Evolutionary conservation across 2,113 vertebrate species (phyloP).

Genomic region (Nesoenas mayeri): DNA sequence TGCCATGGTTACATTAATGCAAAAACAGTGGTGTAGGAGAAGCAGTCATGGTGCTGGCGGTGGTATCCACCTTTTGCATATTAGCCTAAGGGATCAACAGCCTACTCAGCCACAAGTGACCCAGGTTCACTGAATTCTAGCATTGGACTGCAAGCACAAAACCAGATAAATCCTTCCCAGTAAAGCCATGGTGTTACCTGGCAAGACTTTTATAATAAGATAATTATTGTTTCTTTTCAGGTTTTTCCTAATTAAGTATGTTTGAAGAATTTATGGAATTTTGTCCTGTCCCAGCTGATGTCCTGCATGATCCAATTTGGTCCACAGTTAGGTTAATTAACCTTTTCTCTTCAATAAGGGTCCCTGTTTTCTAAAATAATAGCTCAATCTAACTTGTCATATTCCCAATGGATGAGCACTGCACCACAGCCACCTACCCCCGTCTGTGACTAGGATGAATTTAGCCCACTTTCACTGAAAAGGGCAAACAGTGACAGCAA

Average conservation of each 20-base stretch:
- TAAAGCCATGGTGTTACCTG: neutral
- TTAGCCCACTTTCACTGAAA: slow-evolving; percentile 58
- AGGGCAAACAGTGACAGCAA: slow-evolving; percentile 61
- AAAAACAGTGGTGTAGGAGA: neutral
- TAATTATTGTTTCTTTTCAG: neutral
- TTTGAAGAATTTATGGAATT: neutral
- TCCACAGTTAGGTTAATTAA: neutral
- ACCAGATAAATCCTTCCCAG: neutral
- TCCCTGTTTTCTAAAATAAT: neutral
- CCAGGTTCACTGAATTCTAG: neutral
- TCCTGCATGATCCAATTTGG: neutral
- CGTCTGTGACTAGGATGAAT: slow-evolving; percentile 3
- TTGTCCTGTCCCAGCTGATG: neutral
- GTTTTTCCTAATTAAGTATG: neutral
- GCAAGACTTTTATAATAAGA: neutral
- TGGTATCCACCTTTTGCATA: neutral
- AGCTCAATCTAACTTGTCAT: neutral
- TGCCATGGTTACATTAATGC: neutral
- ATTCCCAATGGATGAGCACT: neutral
- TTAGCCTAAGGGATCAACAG: neutral
- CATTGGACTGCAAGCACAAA: neutral
- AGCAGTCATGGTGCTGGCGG: neutral
- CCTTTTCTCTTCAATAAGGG: neutral
- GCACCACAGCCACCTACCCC: neutral
- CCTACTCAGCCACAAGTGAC: neutral